Evolutionary conservation across 2,888 invertebrate genomes (phyloP), one percentile per base, ranked within the genome.

Genomic region (Acanthosoma haemorrhoidale): DNA sequence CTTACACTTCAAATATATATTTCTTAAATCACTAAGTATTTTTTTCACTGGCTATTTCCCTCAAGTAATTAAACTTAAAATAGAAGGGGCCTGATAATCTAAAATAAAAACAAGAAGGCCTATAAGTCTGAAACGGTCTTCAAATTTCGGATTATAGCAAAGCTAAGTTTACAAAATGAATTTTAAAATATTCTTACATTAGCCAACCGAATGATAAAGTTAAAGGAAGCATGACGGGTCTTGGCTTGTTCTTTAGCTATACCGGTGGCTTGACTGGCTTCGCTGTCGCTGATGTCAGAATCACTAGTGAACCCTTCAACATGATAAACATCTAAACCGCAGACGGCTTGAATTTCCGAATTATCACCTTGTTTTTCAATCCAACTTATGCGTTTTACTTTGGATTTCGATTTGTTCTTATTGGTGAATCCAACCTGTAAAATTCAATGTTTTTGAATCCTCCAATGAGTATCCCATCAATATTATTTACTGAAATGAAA

Each of bases 181-280:
- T n/a, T n/a, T n/a, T n/a, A 38, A 39, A 31, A 39, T 16, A 43
- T 57, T 16, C 69, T 71, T 58, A 76, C 76, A 75, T 77, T 76
- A 3, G 74, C 70, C 8, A 77, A 60, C 16, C 74, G 71, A 15
- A 75, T 71, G 13, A 77, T 70, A 1, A 77, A 71, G 31, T 75
- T 73, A 32, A 77, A 74, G 6, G 82, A 80, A 74, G 78, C 77
- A 70, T 80, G 80, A 16, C 82, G 77, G 6, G 82, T 80, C 73
- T 78, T 79, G 18, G 79, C 77, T 71, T 78, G 78, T 15, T 76
- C 73, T 41, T 78, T 76, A 68, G 78, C 77, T n/a, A 77, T 41
- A 64, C 71, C 71, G 9, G 70, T 58, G 11, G 64, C 69, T 32
- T 71, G 72, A 1, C 73, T 72, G 13, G 73, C 74, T 61, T 77